Percentiles rank a stretch among this genome's conserved stretches.
phyloP scores from a whole-genome alignment of 2,888 invertebrate genomes.

The Neuroscelio doddi region DNA sequence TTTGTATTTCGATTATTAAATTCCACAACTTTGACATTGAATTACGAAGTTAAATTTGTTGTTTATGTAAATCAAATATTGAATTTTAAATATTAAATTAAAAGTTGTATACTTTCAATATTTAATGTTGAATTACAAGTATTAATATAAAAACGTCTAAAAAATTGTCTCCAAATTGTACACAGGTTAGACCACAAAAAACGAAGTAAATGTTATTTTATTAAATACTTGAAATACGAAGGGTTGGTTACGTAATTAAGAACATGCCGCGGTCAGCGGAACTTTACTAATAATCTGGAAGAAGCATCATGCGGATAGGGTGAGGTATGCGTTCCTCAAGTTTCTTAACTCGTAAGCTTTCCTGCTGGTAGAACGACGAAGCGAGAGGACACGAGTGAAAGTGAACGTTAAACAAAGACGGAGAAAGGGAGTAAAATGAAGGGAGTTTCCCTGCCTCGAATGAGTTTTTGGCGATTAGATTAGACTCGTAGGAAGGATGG shows the following conservation, averaged over 20 bases:
- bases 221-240: conserved; percentile 13
- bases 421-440: conserved; percentile 60
- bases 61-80: too few relatives aligned
- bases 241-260: conserved; percentile 62
- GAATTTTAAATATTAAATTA: too few relatives aligned
- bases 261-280: conserved; percentile 66
- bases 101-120: too few relatives aligned
- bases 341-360: conserved; percentile 68
- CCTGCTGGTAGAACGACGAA: conserved; percentile 42
- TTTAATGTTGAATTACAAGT: too few relatives aligned
- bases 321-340: conserved; percentile 64
- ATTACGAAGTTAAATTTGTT: too few relatives aligned
- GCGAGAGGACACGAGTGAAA: conserved; percentile 27
- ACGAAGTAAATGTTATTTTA: conserved; percentile 10
- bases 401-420: conserved; percentile 46
- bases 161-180: too few relatives aligned
- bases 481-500: conserved; percentile 56
- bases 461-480: conserved; percentile 67
- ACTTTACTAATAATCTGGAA: conserved; percentile 68
- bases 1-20: too few relatives aligned
- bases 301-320: conserved; percentile 52
- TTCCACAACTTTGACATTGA: too few relatives aligned
- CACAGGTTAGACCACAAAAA: not conserved
- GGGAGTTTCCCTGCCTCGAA: conserved; percentile 60
- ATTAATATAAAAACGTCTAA: too few relatives aligned